These are phyloP conservation scores for Drosophila prolongata DNA, from an alignment of 2,888 invertebrate genomes.

Conservation along the genomic window DNA sequence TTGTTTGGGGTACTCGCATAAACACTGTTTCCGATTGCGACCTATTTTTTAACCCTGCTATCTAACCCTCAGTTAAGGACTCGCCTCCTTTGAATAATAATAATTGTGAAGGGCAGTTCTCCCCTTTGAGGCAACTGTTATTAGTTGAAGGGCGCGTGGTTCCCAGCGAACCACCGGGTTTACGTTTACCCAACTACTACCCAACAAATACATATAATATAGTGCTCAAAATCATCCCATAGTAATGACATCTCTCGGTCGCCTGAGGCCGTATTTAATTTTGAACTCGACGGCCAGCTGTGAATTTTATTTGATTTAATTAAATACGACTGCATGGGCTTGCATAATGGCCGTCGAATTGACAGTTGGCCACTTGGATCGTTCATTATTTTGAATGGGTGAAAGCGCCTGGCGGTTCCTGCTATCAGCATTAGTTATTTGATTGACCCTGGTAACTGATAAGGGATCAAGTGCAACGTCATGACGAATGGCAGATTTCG, in stretches of 20 bases:
- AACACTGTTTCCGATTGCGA: constrained; percentile 75
- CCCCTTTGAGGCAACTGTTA: constrained; percentile 75
- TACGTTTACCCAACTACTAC: constrained; percentile 21
- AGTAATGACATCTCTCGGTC: constrained; percentile 61
- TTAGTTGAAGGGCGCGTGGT: constrained; percentile 68
- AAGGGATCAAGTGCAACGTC: constrained; percentile 42
- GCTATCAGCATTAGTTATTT: constrained; percentile 20
- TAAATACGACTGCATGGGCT: constrained; percentile 54
- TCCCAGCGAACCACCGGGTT: constrained; percentile 63
- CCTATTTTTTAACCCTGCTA: constrained; percentile 42
- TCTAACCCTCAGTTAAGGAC: constrained; percentile 68
- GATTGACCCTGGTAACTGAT: constrained; percentile 2
- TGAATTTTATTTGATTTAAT: constrained; percentile 79
- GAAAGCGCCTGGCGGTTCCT: constrained; percentile 16
- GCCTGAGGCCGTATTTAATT: constrained; percentile 52
- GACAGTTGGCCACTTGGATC: constrained; percentile 41
- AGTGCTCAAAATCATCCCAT: constrained; percentile 31
- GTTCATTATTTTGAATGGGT: constrained; percentile 13
- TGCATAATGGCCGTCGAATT: constrained; percentile 57
- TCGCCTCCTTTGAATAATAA: constrained; percentile 26
- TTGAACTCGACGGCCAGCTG: constrained; percentile 65
- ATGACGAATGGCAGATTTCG: constrained; percentile 8
- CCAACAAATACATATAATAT: not conserved
- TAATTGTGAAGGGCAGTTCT: constrained; percentile 42
- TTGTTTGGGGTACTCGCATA: constrained; percentile 57